phyloP scores from a whole-genome alignment of 2,888 invertebrate species.

The Pachycephus smyrnensis region DNA sequence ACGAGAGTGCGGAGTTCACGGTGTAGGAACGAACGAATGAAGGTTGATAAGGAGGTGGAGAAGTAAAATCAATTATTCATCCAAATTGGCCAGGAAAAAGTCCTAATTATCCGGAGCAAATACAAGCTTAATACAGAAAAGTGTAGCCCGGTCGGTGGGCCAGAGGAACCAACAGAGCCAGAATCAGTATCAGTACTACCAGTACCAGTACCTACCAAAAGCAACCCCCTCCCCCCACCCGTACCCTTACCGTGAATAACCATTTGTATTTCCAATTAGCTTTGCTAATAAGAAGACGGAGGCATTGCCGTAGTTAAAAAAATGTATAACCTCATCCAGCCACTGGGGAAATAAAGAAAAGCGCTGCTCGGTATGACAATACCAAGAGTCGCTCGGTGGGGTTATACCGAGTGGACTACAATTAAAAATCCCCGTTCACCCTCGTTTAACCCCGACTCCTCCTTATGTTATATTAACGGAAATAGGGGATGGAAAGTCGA shows the following conservation, averaged over 20 bases:
- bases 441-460: conserved; percentile 52
- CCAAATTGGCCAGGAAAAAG: conserved; percentile 65
- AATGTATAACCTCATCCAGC: conserved; percentile 67
- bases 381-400: conserved; percentile 51
- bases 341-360: conserved; percentile 68
- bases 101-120: conserved; percentile 67
- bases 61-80: conserved; percentile 66
- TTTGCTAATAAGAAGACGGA: conserved; percentile 67
- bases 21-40: conserved; percentile 30
- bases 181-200: not conserved
- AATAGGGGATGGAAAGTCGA: conserved; percentile 50
- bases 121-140: conserved; percentile 65
- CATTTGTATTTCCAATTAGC: conserved; percentile 68
- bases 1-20: conserved; percentile 30
- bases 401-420: conserved; percentile 60
- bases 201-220: not conserved
- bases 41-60: conserved; percentile 35
- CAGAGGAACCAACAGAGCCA: not conserved
- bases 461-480: conserved; percentile 57
- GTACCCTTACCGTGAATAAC: conserved; percentile 65
- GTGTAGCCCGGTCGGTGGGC: conserved; percentile 39
- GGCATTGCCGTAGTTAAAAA: conserved; percentile 62
- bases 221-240: conserved; percentile 30
- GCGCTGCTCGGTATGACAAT: conserved; percentile 63
- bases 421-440: conserved; percentile 62